Base-by-base conservation (phyloP, 1,140 invertebrate genomes). In the Matsumurasca onukii region DNA sequence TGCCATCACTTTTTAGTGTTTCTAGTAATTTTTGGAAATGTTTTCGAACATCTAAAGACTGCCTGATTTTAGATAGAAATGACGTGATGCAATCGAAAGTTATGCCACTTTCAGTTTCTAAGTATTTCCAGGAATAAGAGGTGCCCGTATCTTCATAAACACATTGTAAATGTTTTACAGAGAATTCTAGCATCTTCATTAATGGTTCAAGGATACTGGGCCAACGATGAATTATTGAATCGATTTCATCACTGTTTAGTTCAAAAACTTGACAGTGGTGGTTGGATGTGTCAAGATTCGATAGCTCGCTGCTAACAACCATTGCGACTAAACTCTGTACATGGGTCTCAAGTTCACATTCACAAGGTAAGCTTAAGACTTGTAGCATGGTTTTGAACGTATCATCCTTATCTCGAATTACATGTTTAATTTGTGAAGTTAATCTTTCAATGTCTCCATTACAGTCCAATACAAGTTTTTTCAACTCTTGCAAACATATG, bases 361-460 rank as follows among this genome's bases (percentile, higher is more conserved):
- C 27, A 45, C 27, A 27, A 3, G 17, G 5, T 24, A 65, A 48
- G 22, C 62, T 48, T 48, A 65, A 65, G 20, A 65, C 20, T 65
- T 48, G 22, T 1, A 65, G 20, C 9, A 48, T 25, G 9, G 48
- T 24, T 48, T 65, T 24, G 1, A 24, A 9, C 2, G 15, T 65
- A 25, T 24, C 31, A 20, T 1, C 34, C 22, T 65, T 27, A 1
- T 39, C n/a, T 13, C 1, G 27, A 24, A 65, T 24, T 2, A 48
- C 9, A 22, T 65, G 22, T 27, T 2, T 24, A 17, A 65, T 27
- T 27, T 25, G 13, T 3, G 15, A 25, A 29, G 25, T 22, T 27
- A 59, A 22, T 29, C 30, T 27, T 59, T 59, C 55, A 29, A 29
- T 24, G 24, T 59, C 25, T 27, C 55, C 55, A 24, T 59, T 27